A percentile compares a stretch with the other conserved stretches of the same genome.
Evolutionary conservation across 2,797 vertebrate species (phyloP).

Genomic region (Danio jaintianensis): DNA sequence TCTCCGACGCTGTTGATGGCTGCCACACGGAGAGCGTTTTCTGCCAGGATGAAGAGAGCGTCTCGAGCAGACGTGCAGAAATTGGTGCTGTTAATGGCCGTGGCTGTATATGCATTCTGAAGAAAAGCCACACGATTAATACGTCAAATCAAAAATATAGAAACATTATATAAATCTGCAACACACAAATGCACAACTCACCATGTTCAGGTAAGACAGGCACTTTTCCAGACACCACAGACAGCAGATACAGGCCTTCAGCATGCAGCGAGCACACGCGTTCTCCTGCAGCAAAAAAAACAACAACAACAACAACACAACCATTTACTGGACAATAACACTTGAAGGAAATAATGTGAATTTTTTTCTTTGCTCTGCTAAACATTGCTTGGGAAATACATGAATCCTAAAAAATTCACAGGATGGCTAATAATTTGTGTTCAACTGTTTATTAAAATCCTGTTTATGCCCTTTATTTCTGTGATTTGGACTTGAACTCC

Average conservation of each 20-base stretch:
- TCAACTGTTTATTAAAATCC: too few species aligned
- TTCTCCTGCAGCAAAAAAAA: constrained; percentile 85
- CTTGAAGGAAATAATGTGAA: too few species aligned
- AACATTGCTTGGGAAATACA: too few species aligned
- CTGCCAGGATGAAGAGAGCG: constrained; percentile 92
- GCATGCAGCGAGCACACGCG: constrained; percentile 92
- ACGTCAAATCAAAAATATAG: neutral
- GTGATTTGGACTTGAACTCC: too few species aligned
- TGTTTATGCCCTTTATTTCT: too few species aligned
- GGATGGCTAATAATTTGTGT: too few species aligned
- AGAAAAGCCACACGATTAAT: constrained; percentile 16
- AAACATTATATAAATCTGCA: too few species aligned
- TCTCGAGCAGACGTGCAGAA: constrained; percentile 97
- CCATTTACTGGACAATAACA: too few species aligned
- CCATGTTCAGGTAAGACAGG: constrained; percentile 94
- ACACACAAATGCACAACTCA: constrained; percentile 66
- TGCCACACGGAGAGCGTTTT: constrained; percentile 93
- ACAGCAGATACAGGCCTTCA: constrained; percentile 97
- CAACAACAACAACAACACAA: too few species aligned
- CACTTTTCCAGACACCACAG: constrained; percentile 99
- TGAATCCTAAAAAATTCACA: too few species aligned
- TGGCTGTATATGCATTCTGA: constrained; percentile 96
- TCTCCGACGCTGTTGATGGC: constrained; percentile 97
- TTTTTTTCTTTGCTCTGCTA: too few species aligned
- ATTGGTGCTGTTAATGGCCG: constrained; percentile 97